A percentile compares a stretch with the other conserved stretches of the same genome.
Conservation (phyloP, 2,888 invertebrate genomes). For the Minunthozetes semirufus region DNA sequence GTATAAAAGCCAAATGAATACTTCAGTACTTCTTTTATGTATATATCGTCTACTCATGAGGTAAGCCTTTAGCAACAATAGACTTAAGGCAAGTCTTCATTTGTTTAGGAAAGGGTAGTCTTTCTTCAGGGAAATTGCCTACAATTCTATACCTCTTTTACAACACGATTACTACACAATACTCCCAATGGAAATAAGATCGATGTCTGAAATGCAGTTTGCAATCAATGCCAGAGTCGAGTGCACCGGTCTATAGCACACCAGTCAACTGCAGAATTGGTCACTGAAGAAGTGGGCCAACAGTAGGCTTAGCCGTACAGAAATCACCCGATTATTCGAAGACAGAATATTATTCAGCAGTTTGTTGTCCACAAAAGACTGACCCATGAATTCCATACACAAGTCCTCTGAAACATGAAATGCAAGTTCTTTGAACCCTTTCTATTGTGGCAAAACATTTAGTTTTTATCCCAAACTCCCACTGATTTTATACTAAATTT, state of each 20-base stretch:
- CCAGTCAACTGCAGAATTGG: neutral
- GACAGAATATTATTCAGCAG: conserved; percentile 1
- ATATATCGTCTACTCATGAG: neutral
- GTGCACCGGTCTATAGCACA: conserved; percentile 15
- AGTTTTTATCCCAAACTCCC: no score
- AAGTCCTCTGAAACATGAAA: no score
- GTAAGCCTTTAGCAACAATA: conserved; percentile 8
- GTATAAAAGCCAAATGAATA: neutral
- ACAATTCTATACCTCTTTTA: neutral
- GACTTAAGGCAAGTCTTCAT: neutral
- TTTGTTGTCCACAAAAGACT: neutral
- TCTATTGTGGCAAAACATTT: no score
- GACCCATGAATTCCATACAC: no score
- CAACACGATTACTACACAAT: conserved; percentile 16
- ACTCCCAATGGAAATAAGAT: conserved; percentile 13
- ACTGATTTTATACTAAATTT: no score
- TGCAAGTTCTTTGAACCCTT: no score
- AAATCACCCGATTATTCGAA: conserved; percentile 2
- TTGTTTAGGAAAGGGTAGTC: conserved; percentile 7
- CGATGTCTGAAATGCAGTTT: conserved; percentile 12
- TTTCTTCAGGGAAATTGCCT: conserved; percentile 7
- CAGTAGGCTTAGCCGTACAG: conserved; percentile 19
- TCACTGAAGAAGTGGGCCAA: conserved; percentile 12
- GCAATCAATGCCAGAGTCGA: conserved; percentile 19
- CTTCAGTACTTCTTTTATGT: no score